A percentile compares a stretch with the other conserved stretches of the same genome.
These are phyloP conservation scores for Lophius americanus DNA, from an alignment of 2,797 vertebrate genomes.

Conservation along the genomic window DNA sequence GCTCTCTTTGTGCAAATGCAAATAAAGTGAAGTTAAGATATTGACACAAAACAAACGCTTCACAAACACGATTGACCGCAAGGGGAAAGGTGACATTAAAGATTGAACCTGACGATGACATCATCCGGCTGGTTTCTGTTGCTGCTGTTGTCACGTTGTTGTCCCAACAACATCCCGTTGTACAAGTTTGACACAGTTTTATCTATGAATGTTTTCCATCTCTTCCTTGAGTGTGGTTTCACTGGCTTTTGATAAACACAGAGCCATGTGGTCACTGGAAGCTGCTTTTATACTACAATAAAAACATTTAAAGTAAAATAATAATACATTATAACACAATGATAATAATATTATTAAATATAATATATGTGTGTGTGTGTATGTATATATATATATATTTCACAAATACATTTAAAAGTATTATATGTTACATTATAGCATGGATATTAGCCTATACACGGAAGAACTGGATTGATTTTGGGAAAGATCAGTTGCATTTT, in stretches of 20 bases:
- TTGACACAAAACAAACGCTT: not conserved
- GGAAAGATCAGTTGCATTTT: too few relatives aligned
- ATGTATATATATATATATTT: too few relatives aligned
- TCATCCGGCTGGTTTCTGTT: not conserved
- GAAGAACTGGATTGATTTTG: too few relatives aligned
- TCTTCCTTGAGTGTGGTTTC: constrained; percentile 30
- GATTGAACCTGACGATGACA: not conserved
- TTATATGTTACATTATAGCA: too few relatives aligned
- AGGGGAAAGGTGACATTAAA: not conserved
- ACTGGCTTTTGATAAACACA: constrained; percentile 49
- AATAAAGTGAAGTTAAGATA: not conserved
- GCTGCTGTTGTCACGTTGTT: not conserved
- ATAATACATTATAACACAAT: too few relatives aligned
- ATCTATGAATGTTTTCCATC: not conserved
- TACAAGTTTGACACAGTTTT: constrained; percentile 22
- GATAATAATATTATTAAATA: too few relatives aligned
- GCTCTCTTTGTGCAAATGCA: constrained; percentile 1
- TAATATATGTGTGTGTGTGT: too few relatives aligned
- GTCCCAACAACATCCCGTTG: not conserved
- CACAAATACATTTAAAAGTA: too few relatives aligned
- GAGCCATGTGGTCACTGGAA: constrained; percentile 23
- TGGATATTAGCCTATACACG: too few relatives aligned
- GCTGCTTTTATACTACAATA: too few relatives aligned
- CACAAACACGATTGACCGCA: not conserved
- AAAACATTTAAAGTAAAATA: too few relatives aligned